phyloP scores from a whole-genome alignment of 2,113 vertebrate species.

The Pseudonaja textilis region DNA sequence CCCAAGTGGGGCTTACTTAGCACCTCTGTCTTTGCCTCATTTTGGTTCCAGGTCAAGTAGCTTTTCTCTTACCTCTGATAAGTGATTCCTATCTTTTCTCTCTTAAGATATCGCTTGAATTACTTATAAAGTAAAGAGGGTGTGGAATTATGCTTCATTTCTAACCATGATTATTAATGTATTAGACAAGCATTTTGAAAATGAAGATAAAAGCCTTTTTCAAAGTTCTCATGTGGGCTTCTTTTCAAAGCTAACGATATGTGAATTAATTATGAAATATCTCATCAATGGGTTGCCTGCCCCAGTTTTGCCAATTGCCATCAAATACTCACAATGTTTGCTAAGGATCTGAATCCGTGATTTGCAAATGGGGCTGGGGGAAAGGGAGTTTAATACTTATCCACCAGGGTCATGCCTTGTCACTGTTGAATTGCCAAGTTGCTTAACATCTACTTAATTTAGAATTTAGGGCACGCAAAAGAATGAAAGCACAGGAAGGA shows the following conservation, averaged over 20 bases:
- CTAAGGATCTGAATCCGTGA: constrained; percentile 22
- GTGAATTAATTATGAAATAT: constrained; percentile 39
- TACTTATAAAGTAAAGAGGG: constrained; percentile 15
- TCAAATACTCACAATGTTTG: constrained; percentile 38
- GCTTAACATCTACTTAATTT: background rate
- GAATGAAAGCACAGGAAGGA: background rate
- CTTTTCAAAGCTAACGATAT: constrained; percentile 26
- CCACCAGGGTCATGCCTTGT: background rate
- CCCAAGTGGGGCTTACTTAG: background rate
- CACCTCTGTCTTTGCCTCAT: background rate
- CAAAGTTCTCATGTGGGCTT: constrained; percentile 29
- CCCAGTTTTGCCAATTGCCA: constrained; percentile 32
- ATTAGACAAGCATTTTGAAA: constrained; percentile 27
- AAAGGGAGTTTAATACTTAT: constrained; percentile 1
- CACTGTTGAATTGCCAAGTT: constrained; percentile 22
- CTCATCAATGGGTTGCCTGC: background rate
- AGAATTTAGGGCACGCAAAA: background rate
- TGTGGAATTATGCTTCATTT: constrained; percentile 18
- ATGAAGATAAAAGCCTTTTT: constrained; percentile 9
- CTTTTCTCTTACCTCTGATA: background rate
- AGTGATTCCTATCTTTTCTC: constrained; percentile 8
- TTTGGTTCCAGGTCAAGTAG: background rate
- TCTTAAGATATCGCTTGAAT: constrained; percentile 5
- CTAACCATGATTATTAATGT: constrained; percentile 21
- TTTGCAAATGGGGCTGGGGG: background rate